Percentiles rank a stretch among this genome's conserved stretches.
These are phyloP conservation scores for Dicrostonyx torquatus DNA, from an alignment of 2,797 vertebrate species.

Conservation along the genomic window DNA sequence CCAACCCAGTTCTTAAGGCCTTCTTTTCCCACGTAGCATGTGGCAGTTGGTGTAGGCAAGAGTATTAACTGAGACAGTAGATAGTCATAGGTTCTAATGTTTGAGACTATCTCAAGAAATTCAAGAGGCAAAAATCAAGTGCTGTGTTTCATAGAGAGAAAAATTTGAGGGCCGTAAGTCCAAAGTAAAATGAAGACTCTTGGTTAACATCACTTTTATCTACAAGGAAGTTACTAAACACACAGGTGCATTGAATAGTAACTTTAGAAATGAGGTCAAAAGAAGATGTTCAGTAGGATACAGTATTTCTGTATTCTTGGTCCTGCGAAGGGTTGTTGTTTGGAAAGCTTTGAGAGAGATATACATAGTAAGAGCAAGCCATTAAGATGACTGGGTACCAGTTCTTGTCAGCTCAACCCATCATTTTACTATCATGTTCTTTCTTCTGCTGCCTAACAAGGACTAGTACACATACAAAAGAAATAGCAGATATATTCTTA, in stretches of 20 bases:
- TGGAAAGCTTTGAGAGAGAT: background rate
- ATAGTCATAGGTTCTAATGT: background rate
- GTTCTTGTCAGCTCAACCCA: background rate
- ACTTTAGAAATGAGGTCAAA: background rate
- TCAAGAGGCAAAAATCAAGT: conserved; percentile 1
- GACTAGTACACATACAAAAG: background rate
- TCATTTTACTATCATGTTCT: background rate
- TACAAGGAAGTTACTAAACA: background rate
- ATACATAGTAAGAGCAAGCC: background rate
- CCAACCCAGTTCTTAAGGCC: background rate
- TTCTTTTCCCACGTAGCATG: background rate
- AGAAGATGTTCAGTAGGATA: background rate
- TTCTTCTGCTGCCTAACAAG: background rate
- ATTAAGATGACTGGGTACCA: background rate
- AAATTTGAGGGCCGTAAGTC: background rate
- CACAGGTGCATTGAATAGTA: background rate
- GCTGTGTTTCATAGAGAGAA: background rate
- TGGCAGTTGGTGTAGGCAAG: background rate
- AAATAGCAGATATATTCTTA: background rate
- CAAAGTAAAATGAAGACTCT: background rate
- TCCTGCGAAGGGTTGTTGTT: background rate
- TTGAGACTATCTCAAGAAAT: background rate
- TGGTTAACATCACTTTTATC: background rate
- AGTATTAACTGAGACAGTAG: background rate
- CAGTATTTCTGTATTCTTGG: background rate